Evolutionary conservation across 2,888 invertebrate species (phyloP), one percentile per base, ranked within the genome.

Genomic region (Rhagonycha lutea): DNA sequence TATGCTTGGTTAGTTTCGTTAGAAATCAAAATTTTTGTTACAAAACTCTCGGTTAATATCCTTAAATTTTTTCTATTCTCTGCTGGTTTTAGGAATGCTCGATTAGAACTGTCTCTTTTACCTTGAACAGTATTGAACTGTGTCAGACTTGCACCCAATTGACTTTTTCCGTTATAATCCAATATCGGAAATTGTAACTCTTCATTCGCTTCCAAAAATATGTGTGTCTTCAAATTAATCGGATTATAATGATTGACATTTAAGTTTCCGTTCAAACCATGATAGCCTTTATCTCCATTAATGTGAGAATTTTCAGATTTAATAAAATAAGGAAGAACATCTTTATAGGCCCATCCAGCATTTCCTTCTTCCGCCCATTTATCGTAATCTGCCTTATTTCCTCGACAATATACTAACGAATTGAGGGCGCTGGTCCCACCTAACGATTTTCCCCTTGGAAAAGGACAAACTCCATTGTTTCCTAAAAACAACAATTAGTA

Each of bases 381-480:
- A 85, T 96, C 94, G 84, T 92, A 97, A 86, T 96, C 96, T 0
- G 92, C 89, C 70, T 91, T 90, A 86, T 95, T 95, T 0, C 97
- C 97, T 71, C 97, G 89, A 62, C 95, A 92, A 86, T 97, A 96
- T 0, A 96, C 90, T 95, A 96, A 95, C 4, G 94, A 94, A 84
- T 96, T 96, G 0, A 96, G 89, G 0, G 95, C 94, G 23, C 94
- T 94, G 5, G 94, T 94, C 0, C 96, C 96, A 0, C 96, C 96
- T 0, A 96, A 88, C 0, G 79, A 78, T 74, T 81, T 81, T 23
- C 82, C 84, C 78, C 92, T 89, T 0, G 94, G 94, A 92, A 92
- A 94, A 78, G 92, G 90, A 83, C 94, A 94, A 11, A 71, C n/a
- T 14, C 77, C 77, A 7, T 63, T 47, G n/a, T 29, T 62, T 14